Conservation (phyloP, 2,113 vertebrate genomes). For the Mobula birostris region DNA sequence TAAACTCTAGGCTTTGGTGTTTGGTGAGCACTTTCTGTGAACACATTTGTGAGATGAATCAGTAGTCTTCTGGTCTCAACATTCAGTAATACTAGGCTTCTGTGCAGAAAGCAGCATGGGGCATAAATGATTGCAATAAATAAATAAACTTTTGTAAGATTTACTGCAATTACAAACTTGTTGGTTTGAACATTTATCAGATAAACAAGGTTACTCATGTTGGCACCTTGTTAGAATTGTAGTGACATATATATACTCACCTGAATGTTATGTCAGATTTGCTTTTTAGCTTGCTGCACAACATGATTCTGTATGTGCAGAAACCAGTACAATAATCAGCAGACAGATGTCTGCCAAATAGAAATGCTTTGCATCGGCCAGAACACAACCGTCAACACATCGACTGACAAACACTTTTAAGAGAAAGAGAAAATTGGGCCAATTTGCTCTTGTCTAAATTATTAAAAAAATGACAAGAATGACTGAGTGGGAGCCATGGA, state of each 20-base stretch:
- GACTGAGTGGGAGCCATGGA: constrained; percentile 1
- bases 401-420: neutral
- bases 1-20: neutral
- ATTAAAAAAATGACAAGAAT: neutral
- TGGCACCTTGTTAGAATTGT: neutral
- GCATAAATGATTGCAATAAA: neutral
- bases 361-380: neutral
- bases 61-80: neutral
- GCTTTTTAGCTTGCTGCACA: neutral
- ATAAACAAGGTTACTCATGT: neutral
- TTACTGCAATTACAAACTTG: neutral
- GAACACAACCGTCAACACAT: neutral
- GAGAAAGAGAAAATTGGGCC: constrained; percentile 15
- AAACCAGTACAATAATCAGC: neutral
- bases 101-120: neutral
- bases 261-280: neutral
- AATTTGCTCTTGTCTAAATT: constrained; percentile 2
- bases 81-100: neutral
- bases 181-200: neutral
- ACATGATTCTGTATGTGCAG: neutral
- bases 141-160: neutral
- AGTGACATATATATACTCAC: neutral
- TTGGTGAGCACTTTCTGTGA: neutral
- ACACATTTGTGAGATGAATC: neutral
- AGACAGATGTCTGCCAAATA: neutral